These are phyloP conservation scores for Galagoides demidoff DNA, from an alignment of 2,797 vertebrate species.

Conservation along the genomic window DNA sequence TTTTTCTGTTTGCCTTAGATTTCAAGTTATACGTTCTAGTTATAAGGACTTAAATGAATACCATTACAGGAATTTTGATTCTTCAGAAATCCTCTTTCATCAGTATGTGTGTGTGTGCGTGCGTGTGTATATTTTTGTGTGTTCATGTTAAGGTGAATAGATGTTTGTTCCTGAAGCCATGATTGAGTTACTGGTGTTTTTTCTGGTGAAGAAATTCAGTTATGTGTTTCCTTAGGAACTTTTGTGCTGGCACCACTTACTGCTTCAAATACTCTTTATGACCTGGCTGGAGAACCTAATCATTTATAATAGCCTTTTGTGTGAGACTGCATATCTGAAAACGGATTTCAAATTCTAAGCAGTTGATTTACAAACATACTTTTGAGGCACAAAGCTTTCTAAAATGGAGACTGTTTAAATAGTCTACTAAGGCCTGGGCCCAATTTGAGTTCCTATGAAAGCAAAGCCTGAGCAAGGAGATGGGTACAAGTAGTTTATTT, in stretches of 20 bases:
- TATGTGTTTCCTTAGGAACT: slow-evolving; percentile 9
- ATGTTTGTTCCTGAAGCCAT: slow-evolving; percentile 26
- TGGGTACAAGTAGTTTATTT: not conserved
- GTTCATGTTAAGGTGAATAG: not conserved
- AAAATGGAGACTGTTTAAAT: slow-evolving; percentile 4
- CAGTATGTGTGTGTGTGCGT: not conserved
- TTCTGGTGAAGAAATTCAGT: slow-evolving; percentile 21
- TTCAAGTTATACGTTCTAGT: not conserved
- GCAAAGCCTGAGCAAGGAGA: not conserved
- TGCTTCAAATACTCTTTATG: slow-evolving; percentile 43
- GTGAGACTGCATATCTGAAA: not conserved
- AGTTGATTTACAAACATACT: slow-evolving; percentile 16
- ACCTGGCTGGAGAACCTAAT: not conserved
- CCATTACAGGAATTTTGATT: not conserved
- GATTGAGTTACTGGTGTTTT: slow-evolving; percentile 1
- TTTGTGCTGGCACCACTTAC: not conserved
- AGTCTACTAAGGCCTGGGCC: not conserved
- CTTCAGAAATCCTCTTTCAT: not conserved
- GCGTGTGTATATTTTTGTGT: not conserved
- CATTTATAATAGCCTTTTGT: slow-evolving; percentile 50
- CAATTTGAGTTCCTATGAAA: not conserved
- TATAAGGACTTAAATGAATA: not conserved
- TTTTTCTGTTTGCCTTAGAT: not conserved
- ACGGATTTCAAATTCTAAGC: not conserved
- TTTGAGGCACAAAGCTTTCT: not conserved